Conservation (phyloP, 2,888 invertebrate species). For the Doris montereyensis region DNA sequence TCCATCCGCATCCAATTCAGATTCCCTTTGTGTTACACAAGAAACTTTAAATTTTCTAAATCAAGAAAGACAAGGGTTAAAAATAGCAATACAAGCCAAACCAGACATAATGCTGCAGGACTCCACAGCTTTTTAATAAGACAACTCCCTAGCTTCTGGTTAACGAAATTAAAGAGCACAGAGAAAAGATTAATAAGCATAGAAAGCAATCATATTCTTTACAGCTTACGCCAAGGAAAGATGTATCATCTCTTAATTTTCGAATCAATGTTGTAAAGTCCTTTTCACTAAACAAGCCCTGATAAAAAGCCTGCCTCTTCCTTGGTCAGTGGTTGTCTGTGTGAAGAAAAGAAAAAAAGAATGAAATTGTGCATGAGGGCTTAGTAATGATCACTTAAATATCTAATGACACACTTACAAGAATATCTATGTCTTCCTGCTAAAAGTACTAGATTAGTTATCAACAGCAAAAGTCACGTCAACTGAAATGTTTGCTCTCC, state of each 20-base stretch:
- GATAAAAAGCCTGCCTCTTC: conserved; percentile 59
- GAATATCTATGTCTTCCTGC: neutral
- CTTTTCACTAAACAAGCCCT: conserved; percentile 58
- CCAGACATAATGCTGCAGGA: no score
- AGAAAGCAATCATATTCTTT: neutral
- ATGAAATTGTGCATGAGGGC: neutral
- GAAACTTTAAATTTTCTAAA: no score
- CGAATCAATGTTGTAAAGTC: conserved; percentile 51
- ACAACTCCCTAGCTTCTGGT: no score
- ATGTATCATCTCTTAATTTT: conserved; percentile 50
- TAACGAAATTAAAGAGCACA: neutral
- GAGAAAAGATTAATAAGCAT: neutral
- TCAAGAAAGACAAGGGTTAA: no score
- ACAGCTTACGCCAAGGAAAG: conserved; percentile 51
- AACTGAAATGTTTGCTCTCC: no score
- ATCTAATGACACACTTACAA: no score
- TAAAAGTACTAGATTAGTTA: neutral
- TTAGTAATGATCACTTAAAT: neutral
- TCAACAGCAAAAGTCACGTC: neutral
- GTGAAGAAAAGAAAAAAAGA: neutral
- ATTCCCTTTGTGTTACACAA: no score
- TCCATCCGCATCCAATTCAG: no score
- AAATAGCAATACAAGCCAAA: no score
- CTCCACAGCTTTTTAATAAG: no score
- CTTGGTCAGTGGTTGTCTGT: conserved; percentile 51